Percentiles rank a stretch among this genome's conserved stretches.
Conservation (phyloP, 2,797 vertebrate species). For the Dermochelys coriacea region DNA sequence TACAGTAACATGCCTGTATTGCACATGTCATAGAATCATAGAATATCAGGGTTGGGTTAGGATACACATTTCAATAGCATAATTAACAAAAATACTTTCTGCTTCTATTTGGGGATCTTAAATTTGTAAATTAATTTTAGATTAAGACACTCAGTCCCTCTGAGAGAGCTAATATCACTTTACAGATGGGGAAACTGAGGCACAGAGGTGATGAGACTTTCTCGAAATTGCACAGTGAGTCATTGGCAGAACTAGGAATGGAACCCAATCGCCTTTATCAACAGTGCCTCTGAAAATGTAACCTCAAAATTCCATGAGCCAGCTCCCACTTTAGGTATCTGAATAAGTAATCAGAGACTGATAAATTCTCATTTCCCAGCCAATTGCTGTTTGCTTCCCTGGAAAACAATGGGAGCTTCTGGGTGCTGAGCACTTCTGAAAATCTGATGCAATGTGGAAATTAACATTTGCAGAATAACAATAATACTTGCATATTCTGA, state of each 20-base stretch:
- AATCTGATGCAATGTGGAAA: background rate
- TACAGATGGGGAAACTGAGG: fast-evolving
- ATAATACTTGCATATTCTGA: background rate
- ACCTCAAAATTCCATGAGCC: background rate
- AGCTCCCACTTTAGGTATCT: background rate
- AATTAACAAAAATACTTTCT: background rate
- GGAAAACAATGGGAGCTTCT: background rate
- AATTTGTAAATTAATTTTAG: background rate
- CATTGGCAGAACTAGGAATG: fast-evolving
- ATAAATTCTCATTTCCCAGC: background rate
- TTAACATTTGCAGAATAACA: background rate
- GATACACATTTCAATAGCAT: background rate
- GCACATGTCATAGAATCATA: background rate
- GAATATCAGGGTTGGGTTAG: too few species aligned
- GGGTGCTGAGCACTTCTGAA: background rate
- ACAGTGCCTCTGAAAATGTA: background rate
- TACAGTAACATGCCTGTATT: background rate
- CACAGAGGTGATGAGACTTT: background rate
- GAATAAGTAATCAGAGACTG: background rate
- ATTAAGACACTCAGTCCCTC: too few species aligned
- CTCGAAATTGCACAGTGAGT: fast-evolving
- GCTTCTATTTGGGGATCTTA: background rate
- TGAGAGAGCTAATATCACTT: background rate
- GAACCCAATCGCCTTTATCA: background rate
- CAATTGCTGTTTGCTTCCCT: background rate